phyloP scores from a whole-genome alignment of 2,797 vertebrate species.

The Cheirogaleus major region DNA sequence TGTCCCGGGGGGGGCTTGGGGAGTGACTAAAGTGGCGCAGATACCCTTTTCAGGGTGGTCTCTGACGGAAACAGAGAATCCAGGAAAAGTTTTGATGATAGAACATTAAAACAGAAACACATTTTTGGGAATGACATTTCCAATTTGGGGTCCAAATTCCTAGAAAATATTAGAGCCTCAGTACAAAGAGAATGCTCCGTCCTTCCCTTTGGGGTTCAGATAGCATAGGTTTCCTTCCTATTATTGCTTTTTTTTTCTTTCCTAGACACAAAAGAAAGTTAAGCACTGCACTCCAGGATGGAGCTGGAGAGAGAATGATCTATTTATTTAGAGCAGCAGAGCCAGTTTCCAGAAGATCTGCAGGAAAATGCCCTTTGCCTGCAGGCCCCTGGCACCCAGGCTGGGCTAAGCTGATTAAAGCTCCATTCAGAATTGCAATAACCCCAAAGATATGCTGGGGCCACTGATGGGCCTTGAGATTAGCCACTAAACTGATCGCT shows the following conservation, averaged over 20 bases:
- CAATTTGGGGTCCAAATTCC: constrained; percentile 61
- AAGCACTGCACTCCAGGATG: constrained; percentile 23
- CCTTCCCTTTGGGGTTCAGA: constrained; percentile 36
- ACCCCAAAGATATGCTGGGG: constrained; percentile 67
- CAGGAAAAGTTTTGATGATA: constrained; percentile 46
- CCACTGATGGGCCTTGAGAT: constrained; percentile 77
- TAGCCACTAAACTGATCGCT: constrained; percentile 82
- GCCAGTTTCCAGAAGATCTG: constrained; percentile 38
- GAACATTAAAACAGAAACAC: constrained; percentile 76
- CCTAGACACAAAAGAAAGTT: constrained; percentile 54
- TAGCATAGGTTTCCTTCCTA: background rate
- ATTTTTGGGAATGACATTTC: constrained; percentile 65
- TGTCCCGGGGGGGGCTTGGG: constrained; percentile 41
- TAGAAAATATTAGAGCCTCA: constrained; percentile 3
- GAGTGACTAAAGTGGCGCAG: constrained; percentile 61
- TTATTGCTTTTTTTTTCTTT: background rate
- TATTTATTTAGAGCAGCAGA: constrained; percentile 52
- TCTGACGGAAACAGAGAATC: constrained; percentile 61
- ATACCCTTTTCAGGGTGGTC: constrained; percentile 77
- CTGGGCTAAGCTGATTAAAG: constrained; percentile 71
- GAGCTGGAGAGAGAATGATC: constrained; percentile 52
- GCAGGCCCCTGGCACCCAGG: constrained; percentile 13
- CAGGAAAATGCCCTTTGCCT: constrained; percentile 67
- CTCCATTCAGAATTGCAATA: constrained; percentile 70
- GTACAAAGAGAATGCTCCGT: background rate